Percentiles rank a stretch among this genome's conserved stretches.
Conservation (phyloP, 2,888 invertebrate species). For the Tribolium freemani region DNA sequence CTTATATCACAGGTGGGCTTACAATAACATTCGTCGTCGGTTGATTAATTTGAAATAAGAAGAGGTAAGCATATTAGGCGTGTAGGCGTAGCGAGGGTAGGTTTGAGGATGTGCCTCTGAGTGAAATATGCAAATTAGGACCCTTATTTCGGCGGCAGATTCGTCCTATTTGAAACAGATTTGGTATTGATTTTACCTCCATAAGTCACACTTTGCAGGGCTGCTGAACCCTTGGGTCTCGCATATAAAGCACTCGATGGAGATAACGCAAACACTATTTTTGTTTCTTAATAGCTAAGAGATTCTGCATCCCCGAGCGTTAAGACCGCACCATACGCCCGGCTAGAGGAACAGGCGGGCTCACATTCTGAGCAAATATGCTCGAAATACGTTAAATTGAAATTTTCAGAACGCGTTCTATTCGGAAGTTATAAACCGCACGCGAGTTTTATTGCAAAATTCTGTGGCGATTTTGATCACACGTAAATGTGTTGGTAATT, state of each 20-base stretch:
- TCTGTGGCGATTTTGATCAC: constrained; percentile 20
- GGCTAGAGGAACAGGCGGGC: constrained; percentile 37
- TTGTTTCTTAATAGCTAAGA: constrained; percentile 61
- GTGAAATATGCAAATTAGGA: constrained; percentile 43
- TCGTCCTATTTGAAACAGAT: constrained; percentile 42
- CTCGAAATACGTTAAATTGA: constrained; percentile 50
- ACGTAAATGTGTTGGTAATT: constrained; percentile 19
- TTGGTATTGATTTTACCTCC: constrained; percentile 43
- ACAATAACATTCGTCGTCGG: constrained; percentile 15
- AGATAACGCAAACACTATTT: constrained; percentile 62
- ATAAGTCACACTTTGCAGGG: constrained; percentile 42
- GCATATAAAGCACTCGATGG: constrained; percentile 56
- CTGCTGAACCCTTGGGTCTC: constrained; percentile 45
- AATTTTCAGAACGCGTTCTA: constrained; percentile 48
- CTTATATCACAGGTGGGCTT: constrained; percentile 15
- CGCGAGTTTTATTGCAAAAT: constrained; percentile 35
- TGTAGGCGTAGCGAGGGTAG: constrained; percentile 3
- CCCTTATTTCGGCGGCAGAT: constrained; percentile 36
- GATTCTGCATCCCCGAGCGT: constrained; percentile 54
- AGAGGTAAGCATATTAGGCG: constrained; percentile 14
- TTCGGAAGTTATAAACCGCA: constrained; percentile 46
- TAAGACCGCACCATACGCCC: constrained; percentile 46
- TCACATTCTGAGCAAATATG: constrained; percentile 49
- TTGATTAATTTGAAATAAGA: constrained; percentile 28
- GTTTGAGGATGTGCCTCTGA: constrained; percentile 17